phyloP scores from a whole-genome alignment of 1,140 invertebrate species.

The Drosophila prosaltans region DNA sequence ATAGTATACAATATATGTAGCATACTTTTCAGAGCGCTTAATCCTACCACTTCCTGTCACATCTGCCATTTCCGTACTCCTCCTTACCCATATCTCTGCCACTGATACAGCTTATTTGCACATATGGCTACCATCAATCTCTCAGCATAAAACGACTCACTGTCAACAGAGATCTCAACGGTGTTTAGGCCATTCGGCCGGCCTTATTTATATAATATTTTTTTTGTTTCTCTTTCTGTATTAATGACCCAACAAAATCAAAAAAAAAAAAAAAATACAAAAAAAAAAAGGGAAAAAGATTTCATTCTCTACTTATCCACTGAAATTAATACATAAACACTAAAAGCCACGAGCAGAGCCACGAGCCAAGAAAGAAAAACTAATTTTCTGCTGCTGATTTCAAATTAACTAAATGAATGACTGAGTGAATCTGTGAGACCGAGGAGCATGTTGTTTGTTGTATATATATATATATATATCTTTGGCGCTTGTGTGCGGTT shows the following conservation, averaged over 20 bases:
- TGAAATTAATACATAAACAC: conserved; percentile 38
- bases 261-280: not conserved
- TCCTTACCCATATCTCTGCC: not conserved
- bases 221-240: conserved; percentile 29
- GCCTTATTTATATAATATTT: conserved; percentile 9
- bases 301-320: not conserved
- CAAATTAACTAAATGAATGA: conserved; percentile 79
- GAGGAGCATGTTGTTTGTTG: conserved; percentile 14
- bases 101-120: conserved; percentile 2
- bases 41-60: conserved; percentile 7
- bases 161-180: conserved; percentile 34
- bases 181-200: conserved; percentile 23
- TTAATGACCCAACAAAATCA: conserved; percentile 47
- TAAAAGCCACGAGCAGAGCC: conserved; percentile 41
- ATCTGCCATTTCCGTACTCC: not conserved
- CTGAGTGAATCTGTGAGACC: conserved; percentile 47
- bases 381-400: conserved; percentile 83
- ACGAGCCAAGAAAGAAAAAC: conserved; percentile 60
- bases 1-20: conserved; percentile 14
- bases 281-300: not conserved
- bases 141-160: conserved; percentile 7
- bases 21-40: conserved; percentile 24
- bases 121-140: conserved; percentile 52
- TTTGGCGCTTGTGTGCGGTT: conserved; percentile 9
- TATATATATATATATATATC: not conserved